These are phyloP conservation scores for Dorcus parallelipipedus DNA, from an alignment of 2,888 invertebrate species.

Conservation along the genomic window DNA sequence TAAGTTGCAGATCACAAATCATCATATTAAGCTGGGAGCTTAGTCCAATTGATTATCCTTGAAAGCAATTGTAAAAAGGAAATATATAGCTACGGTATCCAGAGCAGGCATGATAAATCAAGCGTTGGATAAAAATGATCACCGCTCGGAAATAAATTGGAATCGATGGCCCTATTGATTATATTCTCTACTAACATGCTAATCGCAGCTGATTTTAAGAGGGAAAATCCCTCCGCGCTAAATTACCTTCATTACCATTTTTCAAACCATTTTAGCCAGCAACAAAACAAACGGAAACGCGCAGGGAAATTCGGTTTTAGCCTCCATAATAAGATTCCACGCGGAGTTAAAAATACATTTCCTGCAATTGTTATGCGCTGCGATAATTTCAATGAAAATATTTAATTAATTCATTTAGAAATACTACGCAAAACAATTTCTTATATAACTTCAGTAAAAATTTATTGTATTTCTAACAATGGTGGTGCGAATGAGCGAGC, in stretches of 20 bases:
- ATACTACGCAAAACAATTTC: no score
- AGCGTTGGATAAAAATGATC: slow-evolving; percentile 42
- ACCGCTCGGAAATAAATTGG: slow-evolving; percentile 41
- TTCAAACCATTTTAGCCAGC: slow-evolving; percentile 2
- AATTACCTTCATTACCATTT: slow-evolving; percentile 14
- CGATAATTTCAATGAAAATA: no score
- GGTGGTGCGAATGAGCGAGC: no score
- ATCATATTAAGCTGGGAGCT: slow-evolving; percentile 30
- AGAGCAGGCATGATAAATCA: slow-evolving; percentile 41
- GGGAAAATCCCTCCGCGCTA: slow-evolving; percentile 5
- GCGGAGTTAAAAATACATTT: no score
- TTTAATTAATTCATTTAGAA: no score
- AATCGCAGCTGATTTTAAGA: slow-evolving; percentile 23
- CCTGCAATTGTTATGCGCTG: no score
- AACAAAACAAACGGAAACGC: no score
- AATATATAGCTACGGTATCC: slow-evolving; percentile 39
- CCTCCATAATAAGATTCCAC: no score
- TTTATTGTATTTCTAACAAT: no score
- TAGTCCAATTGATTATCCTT: slow-evolving; percentile 35
- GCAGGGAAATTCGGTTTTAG: no score
- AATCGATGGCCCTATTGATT: slow-evolving; percentile 39
- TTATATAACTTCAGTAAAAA: no score
- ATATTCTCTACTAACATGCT: slow-evolving; percentile 36
- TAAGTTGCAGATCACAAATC: slow-evolving; percentile 29
- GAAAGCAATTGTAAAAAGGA: slow-evolving; percentile 41